These are phyloP conservation scores for Pyralis farinalis DNA, from an alignment of 2,888 invertebrate genomes.

Conservation along the genomic window DNA sequence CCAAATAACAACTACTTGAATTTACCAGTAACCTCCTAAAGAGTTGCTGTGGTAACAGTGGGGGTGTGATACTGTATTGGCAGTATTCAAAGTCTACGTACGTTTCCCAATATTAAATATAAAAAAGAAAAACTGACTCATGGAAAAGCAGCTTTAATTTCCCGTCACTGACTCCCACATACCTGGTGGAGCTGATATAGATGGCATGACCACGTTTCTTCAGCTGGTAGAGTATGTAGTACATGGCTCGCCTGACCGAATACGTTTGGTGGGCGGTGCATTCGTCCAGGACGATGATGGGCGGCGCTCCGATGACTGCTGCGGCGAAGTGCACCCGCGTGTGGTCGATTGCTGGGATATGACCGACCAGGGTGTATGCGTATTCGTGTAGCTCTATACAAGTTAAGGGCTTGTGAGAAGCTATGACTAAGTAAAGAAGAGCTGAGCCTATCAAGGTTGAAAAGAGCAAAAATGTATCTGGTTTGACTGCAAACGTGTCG, in stretches of 20 bases:
- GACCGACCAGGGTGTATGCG: conserved; percentile 23
- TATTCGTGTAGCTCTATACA: conserved; percentile 28
- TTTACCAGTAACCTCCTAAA: background rate
- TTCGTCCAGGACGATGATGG: conserved; percentile 56
- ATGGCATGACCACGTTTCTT: conserved; percentile 54
- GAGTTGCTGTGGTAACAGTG: background rate
- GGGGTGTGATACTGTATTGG: too few relatives aligned
- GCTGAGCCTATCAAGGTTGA: too few relatives aligned
- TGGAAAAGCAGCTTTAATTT: too few relatives aligned
- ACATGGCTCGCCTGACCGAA: conserved; percentile 52
- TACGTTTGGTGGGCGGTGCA: conserved; percentile 54
- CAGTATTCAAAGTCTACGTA: too few relatives aligned
- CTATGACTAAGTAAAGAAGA: too few relatives aligned
- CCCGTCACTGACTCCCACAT: too few relatives aligned
- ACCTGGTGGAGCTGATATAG: conserved; percentile 51
- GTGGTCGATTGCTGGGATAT: conserved; percentile 19
- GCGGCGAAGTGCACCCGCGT: conserved; percentile 50
- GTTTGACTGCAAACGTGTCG: too few relatives aligned
- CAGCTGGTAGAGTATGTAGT: conserved; percentile 46
- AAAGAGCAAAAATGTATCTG: too few relatives aligned
- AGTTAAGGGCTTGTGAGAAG: too few relatives aligned
- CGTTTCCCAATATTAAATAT: too few relatives aligned
- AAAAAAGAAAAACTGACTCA: too few relatives aligned
- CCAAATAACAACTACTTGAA: too few relatives aligned
- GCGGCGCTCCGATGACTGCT: conserved; percentile 57